phyloP scores from a whole-genome alignment of 2,797 vertebrate species.

The Cephalopachus bancanus region DNA sequence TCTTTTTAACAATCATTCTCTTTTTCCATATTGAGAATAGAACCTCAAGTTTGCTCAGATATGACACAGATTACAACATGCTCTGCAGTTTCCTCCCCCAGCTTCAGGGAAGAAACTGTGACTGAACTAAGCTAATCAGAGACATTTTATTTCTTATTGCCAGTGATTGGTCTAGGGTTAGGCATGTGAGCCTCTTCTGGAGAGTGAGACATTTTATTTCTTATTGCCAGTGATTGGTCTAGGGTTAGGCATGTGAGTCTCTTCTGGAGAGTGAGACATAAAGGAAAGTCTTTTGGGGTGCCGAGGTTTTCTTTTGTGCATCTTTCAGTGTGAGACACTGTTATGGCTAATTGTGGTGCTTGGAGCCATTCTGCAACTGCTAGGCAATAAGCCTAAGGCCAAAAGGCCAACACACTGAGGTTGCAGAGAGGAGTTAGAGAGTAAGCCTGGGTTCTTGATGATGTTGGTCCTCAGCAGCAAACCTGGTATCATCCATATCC shows the following conservation, averaged over 20 bases:
- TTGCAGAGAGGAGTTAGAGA: not conserved
- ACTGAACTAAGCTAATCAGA: no score
- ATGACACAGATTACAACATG: not conserved
- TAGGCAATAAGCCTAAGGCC: not conserved
- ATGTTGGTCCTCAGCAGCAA: not conserved
- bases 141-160: not conserved
- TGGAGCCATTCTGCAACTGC: not conserved
- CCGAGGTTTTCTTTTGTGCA: not conserved
- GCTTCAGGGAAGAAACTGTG: not conserved
- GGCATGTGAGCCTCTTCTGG: not conserved
- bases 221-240: not conserved
- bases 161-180: not conserved
- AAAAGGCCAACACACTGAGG: not conserved
- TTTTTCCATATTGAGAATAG: not conserved
- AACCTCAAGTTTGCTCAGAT: not conserved
- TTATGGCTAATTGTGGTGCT: not conserved
- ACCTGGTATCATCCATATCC: not conserved
- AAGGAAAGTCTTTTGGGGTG: not conserved
- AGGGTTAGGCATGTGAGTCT: not conserved
- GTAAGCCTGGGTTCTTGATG: not conserved
- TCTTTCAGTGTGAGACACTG: not conserved
- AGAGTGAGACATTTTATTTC: not conserved
- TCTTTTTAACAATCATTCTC: not conserved
- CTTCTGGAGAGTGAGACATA: not conserved
- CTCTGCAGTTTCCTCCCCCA: rapidly evolving